These are phyloP conservation scores for Sebastes oblongus DNA, from an alignment of 2,797 vertebrate genomes.

Conservation along the genomic window DNA sequence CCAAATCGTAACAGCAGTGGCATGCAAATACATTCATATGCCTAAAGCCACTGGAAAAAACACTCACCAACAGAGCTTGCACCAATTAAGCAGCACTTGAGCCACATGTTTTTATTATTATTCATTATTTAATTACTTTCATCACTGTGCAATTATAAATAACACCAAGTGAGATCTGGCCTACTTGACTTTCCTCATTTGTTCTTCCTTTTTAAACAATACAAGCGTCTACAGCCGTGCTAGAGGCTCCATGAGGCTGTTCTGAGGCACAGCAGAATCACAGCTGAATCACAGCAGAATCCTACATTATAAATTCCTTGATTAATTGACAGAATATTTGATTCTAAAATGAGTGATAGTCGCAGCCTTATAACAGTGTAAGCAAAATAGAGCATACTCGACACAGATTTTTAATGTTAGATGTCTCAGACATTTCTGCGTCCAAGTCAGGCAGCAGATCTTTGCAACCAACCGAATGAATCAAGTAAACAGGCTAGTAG, in stretches of 20 bases:
- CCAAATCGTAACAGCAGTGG: not conserved
- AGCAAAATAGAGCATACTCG: no score
- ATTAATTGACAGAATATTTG: no score
- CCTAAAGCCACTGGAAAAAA: not conserved
- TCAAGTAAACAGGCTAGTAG: fast-evolving
- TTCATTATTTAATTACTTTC: not conserved
- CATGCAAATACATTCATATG: not conserved
- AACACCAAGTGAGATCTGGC: not conserved
- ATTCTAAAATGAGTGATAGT: no score
- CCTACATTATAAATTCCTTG: not conserved
- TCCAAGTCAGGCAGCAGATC: no score
- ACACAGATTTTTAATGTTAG: no score
- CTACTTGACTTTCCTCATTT: not conserved
- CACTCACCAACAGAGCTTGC: not conserved
- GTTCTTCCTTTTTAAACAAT: not conserved
- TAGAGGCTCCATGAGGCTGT: not conserved
- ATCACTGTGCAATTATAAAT: not conserved
- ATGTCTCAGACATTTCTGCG: no score
- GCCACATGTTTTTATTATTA: not conserved
- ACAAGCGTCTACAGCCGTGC: not conserved
- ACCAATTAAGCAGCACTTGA: not conserved
- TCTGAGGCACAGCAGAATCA: not conserved
- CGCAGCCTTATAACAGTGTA: no score
- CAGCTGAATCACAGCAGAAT: not conserved
- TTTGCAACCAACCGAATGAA: no score